phyloP scores from a whole-genome alignment of 2,888 invertebrate species.

The Drosophila mercatorum region DNA sequence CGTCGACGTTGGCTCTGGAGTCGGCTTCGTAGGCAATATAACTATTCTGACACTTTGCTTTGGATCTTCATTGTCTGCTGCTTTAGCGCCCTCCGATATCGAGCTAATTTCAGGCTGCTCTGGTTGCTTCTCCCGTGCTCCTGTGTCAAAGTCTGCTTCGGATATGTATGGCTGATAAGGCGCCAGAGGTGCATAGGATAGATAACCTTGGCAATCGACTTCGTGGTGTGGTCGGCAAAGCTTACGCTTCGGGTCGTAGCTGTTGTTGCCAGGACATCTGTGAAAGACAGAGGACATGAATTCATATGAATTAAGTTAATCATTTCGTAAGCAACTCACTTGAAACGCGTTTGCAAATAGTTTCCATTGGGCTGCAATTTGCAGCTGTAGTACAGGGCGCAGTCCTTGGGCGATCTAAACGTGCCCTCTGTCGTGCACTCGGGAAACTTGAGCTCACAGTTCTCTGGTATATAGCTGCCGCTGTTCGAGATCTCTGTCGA shows the following conservation, averaged over 20 bases:
- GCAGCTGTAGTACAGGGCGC: slow-evolving; percentile 84
- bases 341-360: slow-evolving; percentile 83
- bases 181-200: slow-evolving; percentile 55
- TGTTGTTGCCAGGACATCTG: slow-evolving; percentile 77
- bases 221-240: slow-evolving; percentile 67
- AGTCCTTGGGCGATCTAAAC: slow-evolving; percentile 83
- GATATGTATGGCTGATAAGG: slow-evolving; percentile 43
- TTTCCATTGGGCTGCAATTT: slow-evolving; percentile 76
- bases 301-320: too few species aligned
- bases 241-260: slow-evolving; percentile 63
- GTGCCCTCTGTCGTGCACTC: slow-evolving; percentile 82
- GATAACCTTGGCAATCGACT: slow-evolving; percentile 63
- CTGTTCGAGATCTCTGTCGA: slow-evolving; percentile 77
- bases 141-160: slow-evolving; percentile 14
- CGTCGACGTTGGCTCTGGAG: slow-evolving; percentile 7
- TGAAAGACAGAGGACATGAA: not conserved
- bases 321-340: slow-evolving; percentile 52
- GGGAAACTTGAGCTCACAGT: slow-evolving; percentile 81
- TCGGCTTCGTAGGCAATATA: slow-evolving; percentile 19
- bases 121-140: slow-evolving; percentile 30
- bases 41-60: slow-evolving; percentile 18
- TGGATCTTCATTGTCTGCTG: not conserved
- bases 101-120: slow-evolving; percentile 1
- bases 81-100: not conserved
- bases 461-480: slow-evolving; percentile 74